Evolutionary conservation across 2,113 vertebrate genomes (phyloP), one percentile per base, ranked within the genome.

Genomic region (Alligator sinensis): DNA sequence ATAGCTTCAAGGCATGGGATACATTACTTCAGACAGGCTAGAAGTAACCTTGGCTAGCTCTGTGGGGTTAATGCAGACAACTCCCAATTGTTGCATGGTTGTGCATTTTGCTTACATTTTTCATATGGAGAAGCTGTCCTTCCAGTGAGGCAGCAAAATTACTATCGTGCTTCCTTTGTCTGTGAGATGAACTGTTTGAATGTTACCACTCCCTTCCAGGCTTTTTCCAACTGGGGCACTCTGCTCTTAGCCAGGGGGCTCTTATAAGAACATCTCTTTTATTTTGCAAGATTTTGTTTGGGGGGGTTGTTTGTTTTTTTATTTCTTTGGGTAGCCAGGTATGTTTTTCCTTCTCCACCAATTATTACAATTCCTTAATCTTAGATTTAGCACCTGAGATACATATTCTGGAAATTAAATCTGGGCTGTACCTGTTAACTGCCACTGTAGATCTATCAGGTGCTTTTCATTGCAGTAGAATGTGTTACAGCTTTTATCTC

Each of bases 31-130:
- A 15, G 72, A 8, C 66, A 80, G 76, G 62, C 60, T 91, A 91
- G 92, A 94, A 92, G 47, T 4, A 16, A 21, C n/a, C 30, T 21
- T 70, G 30, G 68, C 68, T 70, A 70, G 68, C 11, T 38, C 55
- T 21, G 72, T 34, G 82, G 15, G 93, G 76, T 72, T 90, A 76
- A 82, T 95, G 76, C 78, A 91, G 95, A 93, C 79, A 94, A 57
- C 25, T 76, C 15, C 24, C 38, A 78, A 59, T 70, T 54, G 62
- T 92, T 58, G 30, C 5, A 0, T 24, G 34, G 30, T 87, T 91
- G 76, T 91, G 30, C 75, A 91, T 90, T 86, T 91, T 96, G 92
- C 76, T 19, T 83, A 83, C 58, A 82, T 88, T 96, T 96, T 94
- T 63, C 90, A 92, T 86, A 88, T 72, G 76, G 72, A n/a, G 30